Evolutionary conservation across 2,797 vertebrate genomes (phyloP).

Genomic region (Agapornis canus): DNA sequence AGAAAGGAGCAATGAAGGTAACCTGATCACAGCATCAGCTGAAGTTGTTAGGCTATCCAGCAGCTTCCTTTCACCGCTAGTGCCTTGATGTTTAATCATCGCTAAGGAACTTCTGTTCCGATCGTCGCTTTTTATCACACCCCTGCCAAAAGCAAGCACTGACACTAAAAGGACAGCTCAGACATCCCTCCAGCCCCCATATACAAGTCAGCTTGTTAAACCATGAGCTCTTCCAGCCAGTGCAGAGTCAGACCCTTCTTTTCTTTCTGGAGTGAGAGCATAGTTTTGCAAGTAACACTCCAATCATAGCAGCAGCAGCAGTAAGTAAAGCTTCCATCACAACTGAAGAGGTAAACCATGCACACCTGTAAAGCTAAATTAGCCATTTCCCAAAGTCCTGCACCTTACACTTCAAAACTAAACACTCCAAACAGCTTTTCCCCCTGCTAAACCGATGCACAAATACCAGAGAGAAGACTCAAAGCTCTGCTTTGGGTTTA

Average conservation of each 20-base stretch:
- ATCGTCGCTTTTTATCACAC: not conserved
- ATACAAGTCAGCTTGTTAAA: not conserved
- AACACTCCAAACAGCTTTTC: not conserved
- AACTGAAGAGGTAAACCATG: not conserved
- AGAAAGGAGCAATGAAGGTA: not conserved
- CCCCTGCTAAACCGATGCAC: not conserved
- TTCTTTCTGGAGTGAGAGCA: not conserved
- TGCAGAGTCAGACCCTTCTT: not conserved
- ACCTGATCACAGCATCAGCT: not conserved
- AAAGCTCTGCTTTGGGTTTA: not conserved
- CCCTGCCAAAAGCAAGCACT: not conserved
- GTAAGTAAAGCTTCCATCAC: not conserved
- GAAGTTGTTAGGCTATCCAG: not conserved
- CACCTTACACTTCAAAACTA: not conserved
- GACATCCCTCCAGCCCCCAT: not conserved
- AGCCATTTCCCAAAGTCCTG: not conserved
- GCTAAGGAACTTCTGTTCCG: not conserved
- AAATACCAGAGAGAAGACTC: not conserved
- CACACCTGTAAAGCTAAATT: not conserved
- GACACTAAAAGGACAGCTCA: not conserved
- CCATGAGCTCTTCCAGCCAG: not conserved
- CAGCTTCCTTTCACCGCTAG: not conserved
- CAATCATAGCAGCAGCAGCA: not conserved
- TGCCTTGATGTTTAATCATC: not conserved
- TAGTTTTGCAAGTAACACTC: not conserved